Evolutionary conservation across 2,888 invertebrate genomes (phyloP).

Genomic region (Epirrita christyi): DNA sequence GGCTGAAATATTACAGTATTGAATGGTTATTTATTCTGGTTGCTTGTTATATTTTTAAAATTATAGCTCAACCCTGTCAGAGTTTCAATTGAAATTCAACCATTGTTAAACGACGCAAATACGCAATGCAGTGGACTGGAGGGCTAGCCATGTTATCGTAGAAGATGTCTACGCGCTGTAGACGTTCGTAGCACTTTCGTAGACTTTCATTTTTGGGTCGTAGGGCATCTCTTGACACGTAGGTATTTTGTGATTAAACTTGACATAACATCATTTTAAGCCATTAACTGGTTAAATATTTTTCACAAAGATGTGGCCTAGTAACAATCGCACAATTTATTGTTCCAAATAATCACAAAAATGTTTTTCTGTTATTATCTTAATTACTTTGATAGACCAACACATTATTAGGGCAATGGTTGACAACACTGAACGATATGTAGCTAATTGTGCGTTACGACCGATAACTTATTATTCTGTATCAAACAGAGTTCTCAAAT

Average conservation of each 20-base stretch:
- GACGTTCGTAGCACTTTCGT: conserved; percentile 32
- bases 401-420: conserved; percentile 25
- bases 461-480: conserved; percentile 14
- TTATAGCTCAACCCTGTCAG: too few species aligned
- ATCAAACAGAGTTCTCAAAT: background rate
- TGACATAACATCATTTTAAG: too few species aligned
- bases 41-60: too few species aligned
- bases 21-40: too few species aligned
- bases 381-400: conserved; percentile 20
- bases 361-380: conserved; percentile 22
- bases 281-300: too few species aligned
- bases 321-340: conserved; percentile 10
- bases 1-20: background rate
- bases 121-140: background rate
- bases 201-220: conserved; percentile 18
- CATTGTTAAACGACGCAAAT: too few species aligned
- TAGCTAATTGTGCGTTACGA: conserved; percentile 18
- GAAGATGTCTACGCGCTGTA: conserved; percentile 19
- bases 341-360: conserved; percentile 15
- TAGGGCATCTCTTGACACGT: background rate
- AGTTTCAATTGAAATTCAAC: too few species aligned
- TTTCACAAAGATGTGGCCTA: background rate
- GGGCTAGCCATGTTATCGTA: conserved; percentile 9
- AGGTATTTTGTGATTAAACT: too few species aligned
- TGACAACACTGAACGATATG: conserved; percentile 15